Percentiles rank a stretch among this genome's conserved stretches.
Evolutionary conservation across 2,888 invertebrate genomes (phyloP).

Genomic region (Hypercompe scribonia): DNA sequence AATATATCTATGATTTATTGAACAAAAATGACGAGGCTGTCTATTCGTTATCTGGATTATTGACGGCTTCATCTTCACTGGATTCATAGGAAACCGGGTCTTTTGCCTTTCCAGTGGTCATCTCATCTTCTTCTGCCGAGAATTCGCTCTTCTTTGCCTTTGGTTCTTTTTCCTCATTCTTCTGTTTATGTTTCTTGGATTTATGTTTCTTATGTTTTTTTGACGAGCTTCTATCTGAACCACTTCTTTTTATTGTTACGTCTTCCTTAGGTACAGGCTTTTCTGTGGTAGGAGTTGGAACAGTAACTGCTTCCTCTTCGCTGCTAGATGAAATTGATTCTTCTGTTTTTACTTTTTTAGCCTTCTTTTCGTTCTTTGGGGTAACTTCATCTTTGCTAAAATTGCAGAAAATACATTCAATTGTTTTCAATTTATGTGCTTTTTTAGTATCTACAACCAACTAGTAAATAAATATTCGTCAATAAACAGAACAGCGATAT

Average conservation of each 20-base stretch:
- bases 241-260: constrained; percentile 29
- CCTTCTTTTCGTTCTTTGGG: constrained; percentile 23
- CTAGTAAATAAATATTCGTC: not conserved
- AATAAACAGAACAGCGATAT: not conserved
- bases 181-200: constrained; percentile 45
- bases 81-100: constrained; percentile 72
- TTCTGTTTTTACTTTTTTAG: constrained; percentile 29
- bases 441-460: too few species aligned
- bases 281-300: constrained; percentile 31
- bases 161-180: constrained; percentile 23
- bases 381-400: constrained; percentile 21
- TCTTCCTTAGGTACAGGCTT: constrained; percentile 27
- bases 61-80: constrained; percentile 77
- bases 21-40: constrained; percentile 24
- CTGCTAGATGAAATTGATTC: constrained; percentile 32
- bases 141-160: constrained; percentile 39
- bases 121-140: constrained; percentile 21
- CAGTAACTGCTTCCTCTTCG: constrained; percentile 25
- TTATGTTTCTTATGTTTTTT: constrained; percentile 42
- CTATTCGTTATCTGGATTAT: constrained; percentile 71
- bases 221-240: constrained; percentile 13
- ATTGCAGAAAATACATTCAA: not conserved
- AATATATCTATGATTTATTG: constrained; percentile 43
- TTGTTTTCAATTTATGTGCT: not conserved
- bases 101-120: constrained; percentile 5